Percentiles rank a stretch among this genome's conserved stretches.
phyloP scores from a whole-genome alignment of 2,797 vertebrate genomes.

The Odontamblyopus rebecca region DNA sequence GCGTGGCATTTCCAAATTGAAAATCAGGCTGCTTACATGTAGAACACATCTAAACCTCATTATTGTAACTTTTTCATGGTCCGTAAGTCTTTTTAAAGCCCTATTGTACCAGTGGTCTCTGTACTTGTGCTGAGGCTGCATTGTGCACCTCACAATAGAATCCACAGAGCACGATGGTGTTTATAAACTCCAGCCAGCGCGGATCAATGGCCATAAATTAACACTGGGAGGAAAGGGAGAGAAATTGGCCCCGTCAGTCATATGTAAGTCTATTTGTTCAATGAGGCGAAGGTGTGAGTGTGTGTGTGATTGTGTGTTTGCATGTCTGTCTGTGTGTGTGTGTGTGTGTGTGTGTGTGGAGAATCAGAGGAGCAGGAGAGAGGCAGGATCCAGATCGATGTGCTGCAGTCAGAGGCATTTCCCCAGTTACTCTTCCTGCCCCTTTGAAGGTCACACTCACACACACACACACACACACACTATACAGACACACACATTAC shows the following conservation, averaged over 20 bases:
- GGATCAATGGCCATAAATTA: slow-evolving; percentile 79
- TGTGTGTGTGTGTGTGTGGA: slow-evolving; percentile 25
- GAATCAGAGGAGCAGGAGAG: slow-evolving; percentile 56
- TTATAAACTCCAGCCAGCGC: slow-evolving; percentile 70
- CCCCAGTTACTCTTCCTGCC: slow-evolving; percentile 69
- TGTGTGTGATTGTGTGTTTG: slow-evolving; percentile 34
- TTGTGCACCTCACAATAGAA: slow-evolving; percentile 59
- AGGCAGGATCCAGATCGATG: slow-evolving; percentile 71
- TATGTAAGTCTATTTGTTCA: slow-evolving; percentile 75
- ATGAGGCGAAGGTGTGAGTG: slow-evolving; percentile 62
- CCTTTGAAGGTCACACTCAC: slow-evolving; percentile 35
- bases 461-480: no score
- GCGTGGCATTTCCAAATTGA: not conserved
- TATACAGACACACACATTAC: no score
- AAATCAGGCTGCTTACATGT: not conserved
- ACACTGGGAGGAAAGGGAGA: slow-evolving; percentile 66
- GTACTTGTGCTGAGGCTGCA: slow-evolving; percentile 64
- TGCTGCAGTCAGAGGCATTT: slow-evolving; percentile 69
- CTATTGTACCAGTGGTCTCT: slow-evolving; percentile 52
- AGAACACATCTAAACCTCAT: slow-evolving; percentile 10
- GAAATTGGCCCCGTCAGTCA: slow-evolving; percentile 74
- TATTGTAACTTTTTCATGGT: slow-evolving; percentile 40
- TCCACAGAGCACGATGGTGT: slow-evolving; percentile 57
- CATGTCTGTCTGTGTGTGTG: slow-evolving; percentile 29
- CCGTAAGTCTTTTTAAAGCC: slow-evolving; percentile 53